phyloP scores from a whole-genome alignment of 2,797 vertebrate species.

The Peromyscus melanophrys region DNA sequence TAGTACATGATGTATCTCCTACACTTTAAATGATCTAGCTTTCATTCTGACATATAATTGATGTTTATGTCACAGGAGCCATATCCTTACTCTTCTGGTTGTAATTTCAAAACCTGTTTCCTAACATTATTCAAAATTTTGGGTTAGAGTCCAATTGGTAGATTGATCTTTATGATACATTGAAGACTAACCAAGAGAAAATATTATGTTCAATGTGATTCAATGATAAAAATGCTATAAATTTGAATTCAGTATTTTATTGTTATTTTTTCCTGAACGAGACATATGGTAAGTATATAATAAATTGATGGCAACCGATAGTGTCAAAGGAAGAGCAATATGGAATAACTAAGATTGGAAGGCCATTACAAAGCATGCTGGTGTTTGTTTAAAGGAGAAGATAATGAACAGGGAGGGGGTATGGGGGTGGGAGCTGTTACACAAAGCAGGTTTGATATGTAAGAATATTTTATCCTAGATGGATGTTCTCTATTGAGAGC shows the following conservation, averaged over 20 bases:
- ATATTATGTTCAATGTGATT: background rate
- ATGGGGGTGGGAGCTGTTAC: accelerated
- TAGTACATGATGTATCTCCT: background rate
- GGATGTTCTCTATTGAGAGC: background rate
- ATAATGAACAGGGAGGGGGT: background rate
- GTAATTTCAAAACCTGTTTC: background rate
- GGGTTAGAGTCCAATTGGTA: background rate
- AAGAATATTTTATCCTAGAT: background rate
- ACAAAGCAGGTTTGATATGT: background rate
- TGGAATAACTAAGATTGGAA: background rate
- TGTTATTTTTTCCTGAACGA: background rate
- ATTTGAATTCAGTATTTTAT: background rate
- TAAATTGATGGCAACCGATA: background rate
- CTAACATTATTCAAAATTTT: background rate
- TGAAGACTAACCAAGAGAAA: background rate
- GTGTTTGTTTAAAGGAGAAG: background rate
- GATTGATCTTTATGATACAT: background rate
- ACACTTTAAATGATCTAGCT: background rate
- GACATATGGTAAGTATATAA: background rate
- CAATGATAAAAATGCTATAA: background rate
- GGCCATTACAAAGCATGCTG: background rate
- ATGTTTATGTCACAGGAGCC: background rate
- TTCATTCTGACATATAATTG: background rate
- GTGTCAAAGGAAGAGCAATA: background rate
- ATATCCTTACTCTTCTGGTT: background rate